These are phyloP conservation scores for Puffinus mauretanicus DNA, from an alignment of 2,113 vertebrate genomes.

Conservation along the genomic window DNA sequence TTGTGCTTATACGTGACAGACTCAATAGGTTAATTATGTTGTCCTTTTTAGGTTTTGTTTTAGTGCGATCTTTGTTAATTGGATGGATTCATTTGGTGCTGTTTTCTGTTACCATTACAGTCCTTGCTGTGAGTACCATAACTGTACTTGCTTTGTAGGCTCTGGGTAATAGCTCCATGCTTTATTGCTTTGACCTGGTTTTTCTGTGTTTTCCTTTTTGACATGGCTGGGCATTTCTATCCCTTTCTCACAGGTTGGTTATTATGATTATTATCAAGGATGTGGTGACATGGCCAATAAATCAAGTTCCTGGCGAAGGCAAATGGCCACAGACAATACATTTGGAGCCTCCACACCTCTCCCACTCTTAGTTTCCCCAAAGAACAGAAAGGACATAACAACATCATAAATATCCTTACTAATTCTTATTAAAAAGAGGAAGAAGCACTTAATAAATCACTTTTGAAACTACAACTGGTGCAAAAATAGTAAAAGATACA, in stretches of 20 bases:
- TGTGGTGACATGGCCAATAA: slow-evolving; percentile 47
- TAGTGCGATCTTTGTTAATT: slow-evolving; percentile 36
- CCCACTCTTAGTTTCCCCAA: neutral
- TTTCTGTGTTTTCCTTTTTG: slow-evolving; percentile 46
- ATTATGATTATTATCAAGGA: slow-evolving; percentile 65
- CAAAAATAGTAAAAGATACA: neutral
- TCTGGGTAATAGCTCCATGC: slow-evolving; percentile 39
- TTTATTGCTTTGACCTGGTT: slow-evolving; percentile 25
- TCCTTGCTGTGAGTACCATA: slow-evolving; percentile 33
- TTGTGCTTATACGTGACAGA: slow-evolving; percentile 42
- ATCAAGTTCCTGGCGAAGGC: slow-evolving; percentile 36
- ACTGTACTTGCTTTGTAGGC: slow-evolving; percentile 25
- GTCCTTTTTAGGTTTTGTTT: neutral
- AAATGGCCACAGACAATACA: slow-evolving; percentile 6
- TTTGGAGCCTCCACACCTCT: neutral
- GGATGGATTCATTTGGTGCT: slow-evolving; percentile 59
- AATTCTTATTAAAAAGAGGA: slow-evolving; percentile 58
- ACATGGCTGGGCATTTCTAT: slow-evolving; percentile 27
- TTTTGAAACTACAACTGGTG: slow-evolving; percentile 56
- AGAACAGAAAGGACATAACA: slow-evolving; percentile 57
- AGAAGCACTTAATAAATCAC: slow-evolving; percentile 58
- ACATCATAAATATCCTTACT: slow-evolving; percentile 44
- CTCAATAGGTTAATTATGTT: slow-evolving; percentile 42
- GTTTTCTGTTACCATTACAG: slow-evolving; percentile 25
- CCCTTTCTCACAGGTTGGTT: slow-evolving; percentile 40